Conservation (phyloP, 1,140 invertebrate species). For the Venturia canescens region DNA sequence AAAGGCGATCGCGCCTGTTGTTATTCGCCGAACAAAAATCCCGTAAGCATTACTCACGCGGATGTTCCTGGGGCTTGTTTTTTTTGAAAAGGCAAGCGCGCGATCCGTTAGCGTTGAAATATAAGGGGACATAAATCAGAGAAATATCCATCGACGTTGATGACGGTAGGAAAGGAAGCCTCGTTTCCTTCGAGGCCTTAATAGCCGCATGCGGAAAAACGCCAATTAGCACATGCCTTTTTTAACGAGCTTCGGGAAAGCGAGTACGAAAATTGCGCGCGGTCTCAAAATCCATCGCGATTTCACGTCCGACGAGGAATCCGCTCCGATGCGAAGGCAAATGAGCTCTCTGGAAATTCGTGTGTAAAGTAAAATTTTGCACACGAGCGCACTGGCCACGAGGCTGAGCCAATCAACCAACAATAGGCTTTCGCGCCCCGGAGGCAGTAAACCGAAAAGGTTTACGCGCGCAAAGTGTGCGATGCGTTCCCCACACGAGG, state of each 20-base stretch:
- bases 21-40: constrained; percentile 34
- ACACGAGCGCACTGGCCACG: neutral
- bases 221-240: too few relatives aligned
- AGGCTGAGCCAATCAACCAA: constrained; percentile 26
- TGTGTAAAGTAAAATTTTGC: neutral
- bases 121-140: constrained; percentile 18
- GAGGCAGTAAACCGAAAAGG: neutral
- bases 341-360: too few relatives aligned
- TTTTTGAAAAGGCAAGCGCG: neutral
- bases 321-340: too few relatives aligned
- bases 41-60: constrained; percentile 30
- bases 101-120: constrained; percentile 1
- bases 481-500: constrained; percentile 50
- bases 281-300: too few relatives aligned
- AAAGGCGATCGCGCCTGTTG: neutral
- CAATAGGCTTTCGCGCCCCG: constrained; percentile 26
- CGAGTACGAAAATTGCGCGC: too few relatives aligned
- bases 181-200: too few relatives aligned
- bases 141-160: constrained; percentile 19
- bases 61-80: neutral
- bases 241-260: too few relatives aligned
- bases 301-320: too few relatives aligned
- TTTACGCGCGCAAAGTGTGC: constrained; percentile 23
- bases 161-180: too few relatives aligned
- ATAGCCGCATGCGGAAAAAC: too few relatives aligned